Base-by-base conservation (phyloP, 2,113 vertebrate species). In the Megaceryle maxima region DNA sequence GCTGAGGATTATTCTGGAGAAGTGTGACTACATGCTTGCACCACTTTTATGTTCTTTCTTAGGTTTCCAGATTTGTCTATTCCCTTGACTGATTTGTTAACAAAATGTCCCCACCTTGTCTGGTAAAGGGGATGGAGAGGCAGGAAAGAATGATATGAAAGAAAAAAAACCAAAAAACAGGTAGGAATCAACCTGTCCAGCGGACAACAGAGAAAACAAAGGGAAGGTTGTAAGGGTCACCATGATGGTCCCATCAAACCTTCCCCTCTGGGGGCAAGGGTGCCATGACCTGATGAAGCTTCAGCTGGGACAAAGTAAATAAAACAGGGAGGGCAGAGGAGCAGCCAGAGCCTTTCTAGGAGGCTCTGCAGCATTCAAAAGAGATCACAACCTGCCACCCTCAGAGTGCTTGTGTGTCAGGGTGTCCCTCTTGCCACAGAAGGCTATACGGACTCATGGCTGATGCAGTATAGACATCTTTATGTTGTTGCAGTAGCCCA, bases 361-460 rank as follows among this genome's bases (percentile, higher is more conserved):
- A 88, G 26, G 39, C 50, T 92, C 62, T 39, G 53, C 5, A 9
- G 29, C 17, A 39, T 2, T 57, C 57, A 33, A 26, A 86, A 69
- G 67, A 51, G 67, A 68, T n/a, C 43, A 37, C 17, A n/a, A 11
- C 37, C 37, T 67, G 18, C 8, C 21, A 33, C 16, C 16, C 20
- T 60, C 50, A 46, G 10, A 15, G 14, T 25, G 11, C 22, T 88
- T 70, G 43, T 60, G 46, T 75, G 33, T 37, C 46, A 33, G 20
- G 22, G 19, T 43, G 48, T 28, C 31, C 43, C 7, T 55, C 48
- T 56, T 53, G 91, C 56, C 60, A 73, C 35, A 19, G 59, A 62
- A 78, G 39, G 19, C 48, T 72, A 60, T 31, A 43, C 1, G 0
- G n/a, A 43, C 26, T 78, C 0, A 0, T 39, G 28, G 22, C 48